These are phyloP conservation scores for Eumacrocentrus americanus DNA, from an alignment of 2,888 invertebrate species.

Conservation along the genomic window DNA sequence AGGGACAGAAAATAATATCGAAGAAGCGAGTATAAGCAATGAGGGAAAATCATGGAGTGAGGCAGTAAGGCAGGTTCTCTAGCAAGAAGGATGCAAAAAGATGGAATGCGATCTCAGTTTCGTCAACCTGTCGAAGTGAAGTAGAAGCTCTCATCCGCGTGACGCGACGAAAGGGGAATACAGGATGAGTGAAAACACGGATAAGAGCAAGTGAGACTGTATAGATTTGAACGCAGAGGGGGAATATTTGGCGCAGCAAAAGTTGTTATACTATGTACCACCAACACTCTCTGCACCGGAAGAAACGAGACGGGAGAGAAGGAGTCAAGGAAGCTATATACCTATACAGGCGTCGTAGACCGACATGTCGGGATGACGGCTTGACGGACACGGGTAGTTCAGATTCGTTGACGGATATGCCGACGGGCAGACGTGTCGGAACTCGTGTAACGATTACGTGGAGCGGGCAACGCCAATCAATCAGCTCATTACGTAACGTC, in stretches of 20 bases:
- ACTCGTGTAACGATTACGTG: slow-evolving; percentile 51
- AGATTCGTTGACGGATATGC: slow-evolving; percentile 22
- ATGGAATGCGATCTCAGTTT: slow-evolving; percentile 18
- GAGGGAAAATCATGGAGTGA: not conserved
- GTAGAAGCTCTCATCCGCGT: slow-evolving; percentile 24
- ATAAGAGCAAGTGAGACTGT: not conserved
- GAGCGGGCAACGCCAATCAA: slow-evolving; percentile 52
- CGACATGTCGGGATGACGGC: too few relatives aligned
- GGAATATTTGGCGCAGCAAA: too few relatives aligned
- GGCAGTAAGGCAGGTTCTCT: not conserved
- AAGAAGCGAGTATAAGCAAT: not conserved
- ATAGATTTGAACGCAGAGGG: not conserved
- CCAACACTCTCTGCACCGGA: too few relatives aligned
- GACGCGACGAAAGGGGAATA: slow-evolving; percentile 2
- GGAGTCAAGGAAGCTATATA: too few relatives aligned
- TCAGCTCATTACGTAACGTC: slow-evolving; percentile 55
- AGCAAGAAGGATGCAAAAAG: slow-evolving; percentile 1
- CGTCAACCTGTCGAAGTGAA: slow-evolving; percentile 26
- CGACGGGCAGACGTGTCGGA: slow-evolving; percentile 37
- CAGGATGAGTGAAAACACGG: not conserved
- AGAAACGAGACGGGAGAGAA: too few relatives aligned
- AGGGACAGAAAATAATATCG: too few relatives aligned
- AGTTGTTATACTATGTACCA: too few relatives aligned
- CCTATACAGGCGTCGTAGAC: too few relatives aligned
- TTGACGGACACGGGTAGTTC: slow-evolving; percentile 34